These are phyloP conservation scores for Oryzaephilus surinamensis DNA, from an alignment of 1,140 invertebrate genomes.

Conservation along the genomic window DNA sequence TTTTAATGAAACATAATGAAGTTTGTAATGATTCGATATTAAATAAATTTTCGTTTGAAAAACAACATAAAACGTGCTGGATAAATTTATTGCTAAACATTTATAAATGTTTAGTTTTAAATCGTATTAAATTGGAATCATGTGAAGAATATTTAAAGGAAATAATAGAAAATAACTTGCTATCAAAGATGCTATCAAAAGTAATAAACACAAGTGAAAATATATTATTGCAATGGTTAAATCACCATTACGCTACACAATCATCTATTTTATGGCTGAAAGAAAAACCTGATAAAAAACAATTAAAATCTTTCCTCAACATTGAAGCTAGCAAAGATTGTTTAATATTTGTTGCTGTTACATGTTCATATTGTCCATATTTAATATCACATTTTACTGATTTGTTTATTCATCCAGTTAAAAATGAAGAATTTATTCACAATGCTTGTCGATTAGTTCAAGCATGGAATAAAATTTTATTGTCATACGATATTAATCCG, in stretches of 20 bases:
- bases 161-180: too few species aligned
- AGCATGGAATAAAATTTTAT: conserved; percentile 28
- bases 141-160: too few species aligned
- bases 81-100: too few species aligned
- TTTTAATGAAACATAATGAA: too few species aligned
- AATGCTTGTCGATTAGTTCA: conserved; percentile 30
- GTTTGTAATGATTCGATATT: too few species aligned
- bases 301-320: conserved; percentile 24
- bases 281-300: conserved; percentile 2
- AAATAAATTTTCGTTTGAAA: too few species aligned
- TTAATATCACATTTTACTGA: conserved; percentile 24
- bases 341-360: conserved; percentile 30
- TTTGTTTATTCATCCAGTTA: conserved; percentile 26
- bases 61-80: too few species aligned
- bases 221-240: neutral
- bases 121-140: too few species aligned
- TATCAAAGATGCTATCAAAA: neutral
- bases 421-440: conserved; percentile 29
- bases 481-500: conserved; percentile 32
- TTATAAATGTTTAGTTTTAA: too few species aligned
- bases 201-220: neutral
- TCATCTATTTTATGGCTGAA: too few species aligned
- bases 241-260: too few species aligned
- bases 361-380: conserved; percentile 33
- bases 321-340: conserved; percentile 29